phyloP scores from a whole-genome alignment of 2,113 vertebrate genomes.

The Setophaga kirtlandii region DNA sequence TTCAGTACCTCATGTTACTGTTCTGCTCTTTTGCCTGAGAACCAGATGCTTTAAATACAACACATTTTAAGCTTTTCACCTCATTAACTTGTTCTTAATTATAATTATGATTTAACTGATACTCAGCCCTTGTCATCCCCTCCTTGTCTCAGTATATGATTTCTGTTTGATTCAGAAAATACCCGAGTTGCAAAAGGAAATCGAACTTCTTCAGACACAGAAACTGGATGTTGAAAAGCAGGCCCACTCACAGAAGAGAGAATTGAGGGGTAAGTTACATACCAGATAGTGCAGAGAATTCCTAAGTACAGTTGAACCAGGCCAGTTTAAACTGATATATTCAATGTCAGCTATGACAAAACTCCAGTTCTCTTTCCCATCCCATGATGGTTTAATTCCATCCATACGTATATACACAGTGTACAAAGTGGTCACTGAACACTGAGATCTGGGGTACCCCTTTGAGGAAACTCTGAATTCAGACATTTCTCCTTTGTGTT shows the following conservation, averaged over 20 bases:
- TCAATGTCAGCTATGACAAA: neutral
- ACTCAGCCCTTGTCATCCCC: neutral
- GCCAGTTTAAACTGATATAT: neutral
- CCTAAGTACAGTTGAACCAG: neutral
- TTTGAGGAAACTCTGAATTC: neutral
- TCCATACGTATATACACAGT: neutral
- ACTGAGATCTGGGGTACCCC: neutral
- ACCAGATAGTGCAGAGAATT: neutral
- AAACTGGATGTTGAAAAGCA: constrained; percentile 83
- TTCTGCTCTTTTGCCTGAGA: neutral
- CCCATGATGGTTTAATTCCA: neutral
- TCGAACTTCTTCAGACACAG: constrained; percentile 85
- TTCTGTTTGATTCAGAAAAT: constrained; percentile 74
- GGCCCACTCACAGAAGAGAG: constrained; percentile 82
- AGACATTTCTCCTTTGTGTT: neutral
- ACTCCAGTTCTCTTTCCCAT: neutral
- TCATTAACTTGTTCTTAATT: neutral
- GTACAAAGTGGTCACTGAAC: neutral
- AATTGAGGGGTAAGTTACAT: constrained; percentile 83
- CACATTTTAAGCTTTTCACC: neutral
- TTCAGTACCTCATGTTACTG: neutral
- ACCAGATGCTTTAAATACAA: neutral
- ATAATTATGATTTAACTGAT: neutral
- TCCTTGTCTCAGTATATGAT: neutral
- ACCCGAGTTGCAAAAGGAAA: constrained; percentile 88